Conservation (phyloP, 2,113 vertebrate genomes). For the Anarrhichthys ocellatus region DNA sequence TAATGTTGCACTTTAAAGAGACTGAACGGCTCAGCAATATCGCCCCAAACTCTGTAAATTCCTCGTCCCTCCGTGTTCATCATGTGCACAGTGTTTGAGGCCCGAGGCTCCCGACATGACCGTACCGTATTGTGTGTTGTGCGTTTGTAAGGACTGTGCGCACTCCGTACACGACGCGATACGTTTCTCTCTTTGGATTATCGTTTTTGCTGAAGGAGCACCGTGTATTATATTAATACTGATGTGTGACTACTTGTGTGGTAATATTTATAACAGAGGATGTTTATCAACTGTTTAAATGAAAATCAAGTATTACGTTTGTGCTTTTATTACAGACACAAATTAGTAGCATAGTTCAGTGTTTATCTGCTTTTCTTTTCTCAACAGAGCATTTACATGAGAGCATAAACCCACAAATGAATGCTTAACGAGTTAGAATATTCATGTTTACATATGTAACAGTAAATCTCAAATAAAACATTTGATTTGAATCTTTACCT, state of each 20-base stretch:
- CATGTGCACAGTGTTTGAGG: conserved; percentile 38
- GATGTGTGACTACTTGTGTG: conserved; percentile 76
- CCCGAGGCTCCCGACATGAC: conserved; percentile 37
- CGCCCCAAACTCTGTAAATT: conserved; percentile 62
- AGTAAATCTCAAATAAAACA: conserved; percentile 80
- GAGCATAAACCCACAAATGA: conserved; percentile 53
- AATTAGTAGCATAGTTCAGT: conserved; percentile 81
- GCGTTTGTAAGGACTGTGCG: conserved; percentile 70
- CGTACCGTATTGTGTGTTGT: conserved; percentile 67
- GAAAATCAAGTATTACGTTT: conserved; percentile 72
- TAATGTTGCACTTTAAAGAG: conserved; percentile 76
- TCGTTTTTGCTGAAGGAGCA: conserved; percentile 72
- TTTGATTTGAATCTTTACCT: conserved; percentile 58
- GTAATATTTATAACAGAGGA: conserved; percentile 79
- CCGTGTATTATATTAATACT: conserved; percentile 84
- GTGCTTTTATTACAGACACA: conserved; percentile 78
- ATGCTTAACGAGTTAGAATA: conserved; percentile 71
- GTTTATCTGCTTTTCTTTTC: conserved; percentile 73
- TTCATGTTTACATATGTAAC: conserved; percentile 82
- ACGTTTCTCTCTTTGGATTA: conserved; percentile 60
- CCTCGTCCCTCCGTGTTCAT: conserved; percentile 44
- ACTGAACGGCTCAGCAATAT: conserved; percentile 66
- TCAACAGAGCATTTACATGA: conserved; percentile 65
- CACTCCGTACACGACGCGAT: conserved; percentile 65
- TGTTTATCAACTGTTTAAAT: conserved; percentile 70